Percentiles rank a stretch among this genome's conserved stretches.
phyloP scores from a whole-genome alignment of 2,888 invertebrate species.

The Folsomia manolachei region DNA sequence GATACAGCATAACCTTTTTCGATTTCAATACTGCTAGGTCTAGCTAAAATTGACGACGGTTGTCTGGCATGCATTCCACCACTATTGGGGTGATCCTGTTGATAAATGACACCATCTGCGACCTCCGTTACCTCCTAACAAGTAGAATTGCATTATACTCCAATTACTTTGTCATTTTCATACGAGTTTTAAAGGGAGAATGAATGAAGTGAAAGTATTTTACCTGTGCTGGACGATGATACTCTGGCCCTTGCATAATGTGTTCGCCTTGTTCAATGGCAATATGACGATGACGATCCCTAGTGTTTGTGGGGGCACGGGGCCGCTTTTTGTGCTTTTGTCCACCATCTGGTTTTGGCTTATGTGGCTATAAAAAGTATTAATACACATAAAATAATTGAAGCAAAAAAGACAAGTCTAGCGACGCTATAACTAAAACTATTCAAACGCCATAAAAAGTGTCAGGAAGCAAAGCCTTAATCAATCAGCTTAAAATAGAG shows the following conservation, averaged over 20 bases:
- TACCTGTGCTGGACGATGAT: conserved; percentile 44
- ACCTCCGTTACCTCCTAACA: conserved; percentile 40
- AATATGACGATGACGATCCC: conserved; percentile 78
- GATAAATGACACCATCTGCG: conserved; percentile 43
- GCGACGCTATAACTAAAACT: conserved; percentile 6
- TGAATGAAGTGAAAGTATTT: too few species aligned
- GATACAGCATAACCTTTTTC: conserved; percentile 32
- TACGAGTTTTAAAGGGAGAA: conserved; percentile 9
- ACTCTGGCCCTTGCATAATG: conserved; percentile 60
- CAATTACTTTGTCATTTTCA: too few species aligned
- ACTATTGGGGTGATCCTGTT: conserved; percentile 34
- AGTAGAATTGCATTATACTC: too few species aligned
- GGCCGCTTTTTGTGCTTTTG: conserved; percentile 74
- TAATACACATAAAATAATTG: too few species aligned
- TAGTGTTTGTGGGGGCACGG: conserved; percentile 80
- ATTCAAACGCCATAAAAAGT: neutral
- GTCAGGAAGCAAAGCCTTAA: too few species aligned
- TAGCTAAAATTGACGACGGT: conserved; percentile 56
- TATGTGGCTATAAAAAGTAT: conserved; percentile 64
- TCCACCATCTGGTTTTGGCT: conserved; percentile 63
- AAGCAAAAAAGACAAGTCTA: conserved; percentile 35
- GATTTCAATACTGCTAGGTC: conserved; percentile 85
- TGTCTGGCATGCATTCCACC: conserved; percentile 25
- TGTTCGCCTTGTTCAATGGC: conserved; percentile 84
- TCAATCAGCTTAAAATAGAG: too few species aligned